Base-by-base conservation (phyloP, 2,888 invertebrate genomes). In the Platypus cylindrus region DNA sequence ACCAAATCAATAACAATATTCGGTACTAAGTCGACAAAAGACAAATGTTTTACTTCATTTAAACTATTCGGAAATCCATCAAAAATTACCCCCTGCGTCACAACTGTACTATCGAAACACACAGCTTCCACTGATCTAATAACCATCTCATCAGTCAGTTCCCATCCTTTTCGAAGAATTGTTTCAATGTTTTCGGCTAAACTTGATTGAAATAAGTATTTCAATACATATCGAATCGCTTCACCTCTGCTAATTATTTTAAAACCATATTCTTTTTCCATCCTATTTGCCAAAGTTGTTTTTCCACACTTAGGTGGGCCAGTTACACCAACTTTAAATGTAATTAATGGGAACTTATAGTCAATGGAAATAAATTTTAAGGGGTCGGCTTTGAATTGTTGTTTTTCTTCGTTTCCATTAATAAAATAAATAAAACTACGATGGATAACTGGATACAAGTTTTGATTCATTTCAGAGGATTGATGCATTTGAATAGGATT, bases 231-330 rank as follows among this genome's bases (percentile, higher is more conserved):
- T 22, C 71, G 61, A 3, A 71, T 48, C 3, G 72, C 69, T 41
- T 58, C 59, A 16, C 73, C 73, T 47, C 64, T 65, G 2, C 69
- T 70, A 34, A 77, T 57, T 26, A 68, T 57, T 45, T 69, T 55
- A 38, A 75, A 53, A 15, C 70, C 70, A 45, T 69, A 68, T 40
- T 64, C 64, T 14, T 62, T 58, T 2, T 66, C 61, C 17, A 76
- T 62, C 47, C 73, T 65, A 30, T 63, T 56, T 3, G 72, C 66
- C 23, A 78, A 51, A 3, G 62, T 59, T 32, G 71, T 70, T 60
- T 71, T 73, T 1, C 77, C 78, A 17, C 67, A 70, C 51, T 73
- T 74, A 2, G 75, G 72, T 13, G 75, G 66, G 4, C 78, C 78
- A 30, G 71, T 67, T 15, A 78, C 52, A 16, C 67, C 63, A 28